These are phyloP conservation scores for Cryptus armator DNA, from an alignment of 2,888 invertebrate species.

Conservation along the genomic window DNA sequence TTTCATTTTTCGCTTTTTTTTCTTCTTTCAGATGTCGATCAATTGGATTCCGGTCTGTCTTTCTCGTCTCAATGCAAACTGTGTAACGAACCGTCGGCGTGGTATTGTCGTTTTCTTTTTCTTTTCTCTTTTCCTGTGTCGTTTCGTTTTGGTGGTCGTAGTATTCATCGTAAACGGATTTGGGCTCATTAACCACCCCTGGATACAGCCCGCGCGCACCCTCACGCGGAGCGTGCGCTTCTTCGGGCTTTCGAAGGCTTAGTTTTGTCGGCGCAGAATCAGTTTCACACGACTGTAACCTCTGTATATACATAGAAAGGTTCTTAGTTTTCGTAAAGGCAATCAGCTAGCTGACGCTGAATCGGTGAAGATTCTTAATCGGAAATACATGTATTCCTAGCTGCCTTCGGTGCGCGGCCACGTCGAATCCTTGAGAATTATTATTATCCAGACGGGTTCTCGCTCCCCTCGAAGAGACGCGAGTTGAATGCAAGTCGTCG, in stretches of 20 bases:
- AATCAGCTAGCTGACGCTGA: slow-evolving; percentile 76
- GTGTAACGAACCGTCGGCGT: slow-evolving; percentile 80
- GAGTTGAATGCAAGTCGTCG: slow-evolving; percentile 44
- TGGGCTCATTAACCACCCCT: slow-evolving; percentile 84
- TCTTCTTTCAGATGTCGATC: background rate
- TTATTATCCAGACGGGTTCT: slow-evolving; percentile 37
- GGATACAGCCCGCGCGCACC: slow-evolving; percentile 64
- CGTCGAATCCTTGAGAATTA: slow-evolving; percentile 26
- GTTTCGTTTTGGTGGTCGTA: slow-evolving; percentile 57
- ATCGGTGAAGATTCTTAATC: slow-evolving; percentile 73
- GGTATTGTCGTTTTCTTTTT: slow-evolving; percentile 69
- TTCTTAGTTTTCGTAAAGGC: slow-evolving; percentile 73
- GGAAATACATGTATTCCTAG: slow-evolving; percentile 43
- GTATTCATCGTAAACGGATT: slow-evolving; percentile 84
- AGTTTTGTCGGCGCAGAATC: slow-evolving; percentile 26
- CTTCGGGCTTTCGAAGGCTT: slow-evolving; percentile 24
- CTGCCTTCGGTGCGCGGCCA: slow-evolving; percentile 13
- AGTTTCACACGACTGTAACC: slow-evolving; percentile 27
- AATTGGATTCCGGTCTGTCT: slow-evolving; percentile 53
- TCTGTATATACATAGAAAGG: background rate
- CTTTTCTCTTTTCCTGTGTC: slow-evolving; percentile 65
- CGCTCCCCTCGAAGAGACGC: slow-evolving; percentile 17
- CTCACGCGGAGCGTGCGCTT: slow-evolving; percentile 36
- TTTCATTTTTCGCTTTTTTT: slow-evolving; percentile 41
- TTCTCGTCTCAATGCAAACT: slow-evolving; percentile 80